phyloP scores from a whole-genome alignment of 2,113 vertebrate genomes.

The Neotoma lepida region DNA sequence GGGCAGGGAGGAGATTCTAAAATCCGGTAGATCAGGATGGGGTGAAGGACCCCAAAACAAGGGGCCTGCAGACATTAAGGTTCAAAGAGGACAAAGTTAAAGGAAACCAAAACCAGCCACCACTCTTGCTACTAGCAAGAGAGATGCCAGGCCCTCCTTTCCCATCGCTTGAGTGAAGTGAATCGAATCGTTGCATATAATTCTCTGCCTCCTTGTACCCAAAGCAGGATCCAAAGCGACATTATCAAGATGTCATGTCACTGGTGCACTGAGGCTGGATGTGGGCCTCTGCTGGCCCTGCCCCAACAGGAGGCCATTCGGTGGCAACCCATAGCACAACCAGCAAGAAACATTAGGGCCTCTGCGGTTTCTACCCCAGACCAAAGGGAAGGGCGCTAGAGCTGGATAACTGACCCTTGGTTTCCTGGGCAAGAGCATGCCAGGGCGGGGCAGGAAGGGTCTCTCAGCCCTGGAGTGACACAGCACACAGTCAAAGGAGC shows the following conservation, averaged over 20 bases:
- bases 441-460: slow-evolving; percentile 64
- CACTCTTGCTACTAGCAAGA: background rate
- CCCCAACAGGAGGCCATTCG: slow-evolving; percentile 38
- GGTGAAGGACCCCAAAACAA: background rate
- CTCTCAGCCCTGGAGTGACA: slow-evolving; percentile 61
- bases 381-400: slow-evolving; percentile 63
- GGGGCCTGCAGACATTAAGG: background rate
- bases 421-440: slow-evolving; percentile 64
- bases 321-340: background rate
- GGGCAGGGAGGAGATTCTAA: slow-evolving; percentile 39
- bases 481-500: slow-evolving; percentile 56
- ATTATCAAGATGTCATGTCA: slow-evolving; percentile 37
- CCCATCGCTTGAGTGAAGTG: background rate
- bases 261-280: background rate
- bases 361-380: slow-evolving; percentile 62
- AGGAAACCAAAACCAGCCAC: background rate
- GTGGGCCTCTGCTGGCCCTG: slow-evolving; percentile 25
- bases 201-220: background rate
- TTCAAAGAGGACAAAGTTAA: background rate
- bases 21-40: background rate
- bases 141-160: background rate
- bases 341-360: background rate
- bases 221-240: slow-evolving; percentile 11
- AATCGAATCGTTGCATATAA: background rate
- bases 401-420: slow-evolving; percentile 68